Conservation (phyloP, 2,888 invertebrate species). For the Taphrorychus bicolor region DNA sequence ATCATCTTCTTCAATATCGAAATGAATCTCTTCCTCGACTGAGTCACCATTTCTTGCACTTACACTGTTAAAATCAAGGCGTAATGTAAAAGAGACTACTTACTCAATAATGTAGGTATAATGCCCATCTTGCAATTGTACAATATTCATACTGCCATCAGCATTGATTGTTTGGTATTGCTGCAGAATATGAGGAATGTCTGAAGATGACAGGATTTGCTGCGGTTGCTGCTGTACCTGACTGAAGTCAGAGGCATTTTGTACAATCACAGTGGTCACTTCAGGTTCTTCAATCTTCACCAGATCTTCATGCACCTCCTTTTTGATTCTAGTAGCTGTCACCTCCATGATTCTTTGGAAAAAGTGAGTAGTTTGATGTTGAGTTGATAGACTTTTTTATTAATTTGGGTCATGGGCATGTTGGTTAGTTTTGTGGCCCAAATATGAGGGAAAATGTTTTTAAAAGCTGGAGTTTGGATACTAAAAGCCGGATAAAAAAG, state of each 20-base stretch:
- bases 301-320: constrained; percentile 20
- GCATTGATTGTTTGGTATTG: constrained; percentile 48
- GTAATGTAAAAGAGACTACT: constrained; percentile 26
- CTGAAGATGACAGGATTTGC: constrained; percentile 33
- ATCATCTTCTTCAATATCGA: constrained; percentile 40
- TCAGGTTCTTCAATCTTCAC: constrained; percentile 31
- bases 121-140: constrained; percentile 44
- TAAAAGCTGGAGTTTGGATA: too few species aligned
- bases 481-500: too few species aligned
- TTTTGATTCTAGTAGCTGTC: constrained; percentile 14
- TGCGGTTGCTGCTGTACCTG: constrained; percentile 9
- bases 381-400: too few species aligned
- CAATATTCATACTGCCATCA: constrained; percentile 50
- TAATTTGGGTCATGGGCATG: neutral
- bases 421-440: too few species aligned
- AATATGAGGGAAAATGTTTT: too few species aligned
- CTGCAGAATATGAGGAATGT: constrained; percentile 47
- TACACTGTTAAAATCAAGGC: neutral
- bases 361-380: neutral
- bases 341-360: constrained; percentile 15
- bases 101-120: constrained; percentile 48
- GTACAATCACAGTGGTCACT: neutral
- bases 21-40: neutral
- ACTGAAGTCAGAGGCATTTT: neutral
- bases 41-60: neutral